Evolutionary conservation across 2,113 vertebrate genomes (phyloP).

Genomic region (Morone saxatilis): DNA sequence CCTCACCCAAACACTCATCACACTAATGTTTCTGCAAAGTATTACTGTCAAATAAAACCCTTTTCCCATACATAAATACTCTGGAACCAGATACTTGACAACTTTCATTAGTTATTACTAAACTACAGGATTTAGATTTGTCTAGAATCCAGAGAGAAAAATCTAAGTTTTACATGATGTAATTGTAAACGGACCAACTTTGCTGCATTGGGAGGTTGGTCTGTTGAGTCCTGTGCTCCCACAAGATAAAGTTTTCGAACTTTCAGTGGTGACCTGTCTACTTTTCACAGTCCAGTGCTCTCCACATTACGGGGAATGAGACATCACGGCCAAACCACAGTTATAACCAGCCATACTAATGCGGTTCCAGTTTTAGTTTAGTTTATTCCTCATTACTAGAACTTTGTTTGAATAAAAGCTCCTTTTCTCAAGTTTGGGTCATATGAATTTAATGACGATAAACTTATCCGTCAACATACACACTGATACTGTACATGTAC

Average conservation of each 20-base stretch:
- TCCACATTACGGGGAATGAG: constrained; percentile 10
- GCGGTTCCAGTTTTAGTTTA: background rate
- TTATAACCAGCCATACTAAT: background rate
- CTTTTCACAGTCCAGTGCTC: constrained; percentile 23
- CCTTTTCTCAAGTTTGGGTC: no score
- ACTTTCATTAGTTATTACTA: background rate
- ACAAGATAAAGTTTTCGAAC: background rate
- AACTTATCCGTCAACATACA: background rate
- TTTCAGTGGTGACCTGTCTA: background rate
- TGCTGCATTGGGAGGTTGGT: background rate
- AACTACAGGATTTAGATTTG: background rate
- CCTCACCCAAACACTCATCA: background rate
- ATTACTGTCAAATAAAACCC: constrained; percentile 11
- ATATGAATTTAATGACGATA: background rate
- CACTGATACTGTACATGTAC: background rate
- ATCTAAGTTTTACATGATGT: background rate
- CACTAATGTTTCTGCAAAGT: background rate
- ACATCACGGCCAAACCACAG: constrained; percentile 15
- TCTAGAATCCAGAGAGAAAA: background rate
- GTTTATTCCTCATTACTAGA: no score
- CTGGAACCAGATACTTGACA: background rate
- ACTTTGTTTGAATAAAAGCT: no score
- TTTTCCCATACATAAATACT: constrained; percentile 1
- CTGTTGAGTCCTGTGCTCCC: background rate
- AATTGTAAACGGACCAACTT: background rate